Conservation (phyloP, 2,888 invertebrate species). For the Eupithecia inturbata region DNA sequence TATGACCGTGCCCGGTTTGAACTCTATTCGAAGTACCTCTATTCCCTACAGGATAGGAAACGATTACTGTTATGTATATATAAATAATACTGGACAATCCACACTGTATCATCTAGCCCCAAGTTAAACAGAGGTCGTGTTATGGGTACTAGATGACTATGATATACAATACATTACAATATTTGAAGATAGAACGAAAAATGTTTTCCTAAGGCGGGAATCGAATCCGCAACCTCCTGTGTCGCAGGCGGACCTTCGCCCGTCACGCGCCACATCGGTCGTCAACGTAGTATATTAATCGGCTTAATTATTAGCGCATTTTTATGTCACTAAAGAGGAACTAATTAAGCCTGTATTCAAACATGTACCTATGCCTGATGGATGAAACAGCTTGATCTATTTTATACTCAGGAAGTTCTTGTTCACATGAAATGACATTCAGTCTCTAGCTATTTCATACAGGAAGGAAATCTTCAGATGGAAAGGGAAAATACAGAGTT, state of each 20-base stretch:
- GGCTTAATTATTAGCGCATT: background rate
- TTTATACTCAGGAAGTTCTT: background rate
- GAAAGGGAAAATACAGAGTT: background rate
- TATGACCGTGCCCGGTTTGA: constrained; percentile 39
- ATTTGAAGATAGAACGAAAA: too few species aligned
- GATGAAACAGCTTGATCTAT: background rate
- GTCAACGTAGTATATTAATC: too few species aligned
- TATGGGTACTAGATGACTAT: too few species aligned
- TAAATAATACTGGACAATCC: too few species aligned
- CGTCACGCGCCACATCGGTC: too few species aligned
- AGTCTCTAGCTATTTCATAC: background rate
- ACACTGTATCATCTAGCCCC: too few species aligned
- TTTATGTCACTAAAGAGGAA: constrained; percentile 22
- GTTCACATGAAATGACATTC: background rate
- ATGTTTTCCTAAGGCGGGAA: too few species aligned
- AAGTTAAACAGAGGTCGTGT: too few species aligned
- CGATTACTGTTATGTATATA: background rate
- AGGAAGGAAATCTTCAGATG: background rate
- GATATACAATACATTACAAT: too few species aligned
- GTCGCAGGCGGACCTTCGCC: too few species aligned
- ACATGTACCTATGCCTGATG: background rate
- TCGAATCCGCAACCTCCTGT: too few species aligned
- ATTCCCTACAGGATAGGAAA: constrained; percentile 24
- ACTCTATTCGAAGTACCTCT: constrained; percentile 2
- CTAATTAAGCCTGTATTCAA: constrained; percentile 18